Conservation (phyloP, 1,140 invertebrate genomes). For the Cydia pomonella region DNA sequence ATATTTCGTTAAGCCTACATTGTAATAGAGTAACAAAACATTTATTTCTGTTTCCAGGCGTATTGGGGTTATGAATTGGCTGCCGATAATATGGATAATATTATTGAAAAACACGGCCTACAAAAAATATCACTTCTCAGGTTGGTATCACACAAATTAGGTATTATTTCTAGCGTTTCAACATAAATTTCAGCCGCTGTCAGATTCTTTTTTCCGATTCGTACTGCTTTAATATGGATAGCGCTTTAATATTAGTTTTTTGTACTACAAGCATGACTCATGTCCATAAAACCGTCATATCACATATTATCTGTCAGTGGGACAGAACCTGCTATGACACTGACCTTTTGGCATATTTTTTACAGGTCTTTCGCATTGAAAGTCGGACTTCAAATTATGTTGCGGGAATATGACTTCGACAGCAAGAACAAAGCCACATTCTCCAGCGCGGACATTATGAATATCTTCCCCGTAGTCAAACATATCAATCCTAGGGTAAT, state of each 20-base stretch:
- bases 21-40: neutral
- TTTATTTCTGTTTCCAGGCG: constrained; percentile 59
- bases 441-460: constrained; percentile 96
- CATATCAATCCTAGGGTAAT: constrained; percentile 96
- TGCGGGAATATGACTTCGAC: constrained; percentile 97
- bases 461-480: constrained; percentile 98
- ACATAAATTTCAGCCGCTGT: no score
- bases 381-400: constrained; percentile 94
- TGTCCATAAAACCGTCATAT: no score
- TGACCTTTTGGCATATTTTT: constrained; percentile 40
- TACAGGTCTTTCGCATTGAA: constrained; percentile 81
- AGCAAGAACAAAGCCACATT: constrained; percentile 94
- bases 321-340: neutral
- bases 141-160: constrained; percentile 71
- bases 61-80: constrained; percentile 94
- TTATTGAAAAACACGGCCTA: constrained; percentile 89
- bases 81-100: constrained; percentile 89
- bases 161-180: neutral
- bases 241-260: no score
- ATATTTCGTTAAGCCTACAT: neutral
- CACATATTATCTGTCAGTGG: neutral
- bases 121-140: constrained; percentile 94
- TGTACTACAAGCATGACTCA: no score
- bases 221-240: no score
- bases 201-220: no score